Conservation (phyloP, 2,797 vertebrate species). For the Melanotaenia parkinsoni region DNA sequence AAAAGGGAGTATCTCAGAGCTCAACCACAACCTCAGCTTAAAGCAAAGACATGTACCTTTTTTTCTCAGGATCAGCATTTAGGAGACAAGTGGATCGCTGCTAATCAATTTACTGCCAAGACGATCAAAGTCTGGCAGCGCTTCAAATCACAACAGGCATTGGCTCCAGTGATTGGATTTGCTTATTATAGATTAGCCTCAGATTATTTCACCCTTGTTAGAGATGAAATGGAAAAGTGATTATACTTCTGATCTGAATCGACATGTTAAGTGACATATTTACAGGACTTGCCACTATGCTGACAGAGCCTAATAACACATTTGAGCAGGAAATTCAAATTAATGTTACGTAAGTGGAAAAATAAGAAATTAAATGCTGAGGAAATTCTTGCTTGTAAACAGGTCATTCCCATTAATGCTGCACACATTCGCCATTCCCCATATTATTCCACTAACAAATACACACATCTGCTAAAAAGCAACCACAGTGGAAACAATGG, state of each 20-base stretch:
- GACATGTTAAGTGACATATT: conserved; percentile 65
- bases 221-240: conserved; percentile 69
- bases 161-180: conserved; percentile 69
- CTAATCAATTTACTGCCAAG: conserved; percentile 75
- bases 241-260: conserved; percentile 61
- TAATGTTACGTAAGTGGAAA: conserved; percentile 26
- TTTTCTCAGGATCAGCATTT: conserved; percentile 70
- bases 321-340: conserved; percentile 41
- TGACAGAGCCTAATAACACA: conserved; percentile 38
- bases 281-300: conserved; percentile 47
- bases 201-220: conserved; percentile 72
- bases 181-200: conserved; percentile 69
- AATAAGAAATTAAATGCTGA: conserved; percentile 13
- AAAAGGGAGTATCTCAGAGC: conserved; percentile 22
- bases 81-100: conserved; percentile 63
- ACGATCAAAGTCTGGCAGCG: conserved; percentile 67
- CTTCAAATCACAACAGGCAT: conserved; percentile 63
- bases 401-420: conserved; percentile 9
- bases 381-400: conserved; percentile 11
- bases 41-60: conserved; percentile 40
- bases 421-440: conserved; percentile 6
- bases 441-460: conserved; percentile 2
- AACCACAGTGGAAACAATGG: neutral
- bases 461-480: conserved; percentile 4
- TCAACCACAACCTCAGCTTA: conserved; percentile 44